phyloP scores from a whole-genome alignment of 2,797 vertebrate species.

The Pteronotus mesoamericanus region DNA sequence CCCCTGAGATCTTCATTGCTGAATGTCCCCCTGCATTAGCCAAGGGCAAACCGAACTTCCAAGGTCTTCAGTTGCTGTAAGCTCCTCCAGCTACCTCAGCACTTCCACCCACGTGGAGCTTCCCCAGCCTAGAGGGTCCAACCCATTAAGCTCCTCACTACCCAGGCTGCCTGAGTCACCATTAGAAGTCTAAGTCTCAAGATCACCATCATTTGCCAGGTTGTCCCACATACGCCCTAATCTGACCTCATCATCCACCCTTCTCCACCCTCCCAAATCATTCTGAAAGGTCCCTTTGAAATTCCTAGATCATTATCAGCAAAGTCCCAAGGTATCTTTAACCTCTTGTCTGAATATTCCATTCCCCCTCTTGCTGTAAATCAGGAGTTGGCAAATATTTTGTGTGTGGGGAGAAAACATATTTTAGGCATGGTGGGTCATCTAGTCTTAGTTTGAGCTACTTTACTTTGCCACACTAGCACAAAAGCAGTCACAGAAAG shows the following conservation, averaged over 20 bases:
- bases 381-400: not conserved
- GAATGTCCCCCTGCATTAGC: too few relatives aligned
- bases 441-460: not conserved
- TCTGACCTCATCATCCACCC: not conserved
- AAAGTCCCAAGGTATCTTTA: not conserved
- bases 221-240: not conserved
- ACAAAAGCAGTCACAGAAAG: not conserved
- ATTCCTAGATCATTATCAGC: not conserved
- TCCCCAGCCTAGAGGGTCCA: not conserved
- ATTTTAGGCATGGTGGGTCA: not conserved
- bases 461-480: not conserved
- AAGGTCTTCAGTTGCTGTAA: not conserved
- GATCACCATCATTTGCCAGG: not conserved
- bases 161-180: not conserved
- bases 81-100: not conserved
- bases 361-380: not conserved
- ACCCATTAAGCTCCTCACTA: not conserved
- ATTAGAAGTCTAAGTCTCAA: not conserved
- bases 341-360: not conserved
- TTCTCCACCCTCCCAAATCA: not conserved
- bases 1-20: not conserved
- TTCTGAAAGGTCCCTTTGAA: not conserved
- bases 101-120: fast-evolving
- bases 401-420: not conserved
- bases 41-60: not conserved